Base-by-base conservation (phyloP, 2,113 vertebrate species). In the Eira barbara region DNA sequence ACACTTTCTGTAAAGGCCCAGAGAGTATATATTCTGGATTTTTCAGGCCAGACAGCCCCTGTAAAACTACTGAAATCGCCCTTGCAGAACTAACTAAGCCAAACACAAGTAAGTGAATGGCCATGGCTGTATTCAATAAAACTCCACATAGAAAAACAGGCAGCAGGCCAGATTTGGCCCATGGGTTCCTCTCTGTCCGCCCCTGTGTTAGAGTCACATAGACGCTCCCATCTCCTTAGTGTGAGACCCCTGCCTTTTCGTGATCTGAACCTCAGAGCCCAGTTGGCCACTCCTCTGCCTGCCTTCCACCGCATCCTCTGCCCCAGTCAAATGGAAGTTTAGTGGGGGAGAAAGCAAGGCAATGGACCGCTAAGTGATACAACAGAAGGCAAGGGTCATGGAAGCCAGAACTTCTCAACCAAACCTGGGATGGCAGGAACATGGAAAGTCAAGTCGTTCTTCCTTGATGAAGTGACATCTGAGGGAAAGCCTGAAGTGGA, bases 121-220 rank as follows among this genome's bases (percentile, higher is more conserved):
- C 10, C 5, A 1, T 45, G 25, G 29, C 34, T 7, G 2, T 42
- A 29, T 59, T 90, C 49, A 55, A 1, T 4, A n/a, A 61, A 3
- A 6, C 4, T 2, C 3, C 17, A 20, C 36, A 74, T 47, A 47
- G n/a, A 18, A 4, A 78, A 85, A 47, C 20, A 91, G 31, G 42
- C 27, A 17, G 42, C 13, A 21, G 15, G 36, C 52, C 52, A 27
- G 13, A 20, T 80, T 73, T 52, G 12, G 29, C 27, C 29, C 5
- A 0, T 14, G n/a, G 14, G 39, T 14, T 4, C 15, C 25, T 0
- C 1, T 39, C 34, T 23, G 13, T 12, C 34, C n/a, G 45, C 2
- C 21, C 2, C 39, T 34, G 4, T 2, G 34, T n/a, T 29, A 20
- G 42, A 78, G 25, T 55, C 73, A 49, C n/a, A 59, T 3, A 3